These are phyloP conservation scores for Helicoverpa assulta DNA, from an alignment of 2,888 invertebrate species.

Conservation along the genomic window DNA sequence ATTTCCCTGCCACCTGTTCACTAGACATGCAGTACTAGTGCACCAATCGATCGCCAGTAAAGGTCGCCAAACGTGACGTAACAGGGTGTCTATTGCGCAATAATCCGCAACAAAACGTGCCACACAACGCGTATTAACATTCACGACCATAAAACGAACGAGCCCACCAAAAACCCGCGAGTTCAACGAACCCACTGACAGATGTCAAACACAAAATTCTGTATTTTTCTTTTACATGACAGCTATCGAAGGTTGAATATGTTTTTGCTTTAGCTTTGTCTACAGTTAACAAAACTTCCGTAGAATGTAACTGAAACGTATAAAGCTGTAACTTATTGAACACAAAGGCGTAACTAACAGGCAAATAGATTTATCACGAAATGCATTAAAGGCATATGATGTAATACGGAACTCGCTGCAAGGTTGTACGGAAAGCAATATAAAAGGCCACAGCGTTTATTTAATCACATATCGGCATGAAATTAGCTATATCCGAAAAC, in stretches of 20 bases:
- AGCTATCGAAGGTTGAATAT: conserved; percentile 32
- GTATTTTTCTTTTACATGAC: conserved; percentile 1
- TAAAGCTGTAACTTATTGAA: conserved; percentile 43
- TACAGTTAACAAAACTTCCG: conserved; percentile 56
- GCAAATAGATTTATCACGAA: conserved; percentile 73
- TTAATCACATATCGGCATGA: conserved; percentile 52
- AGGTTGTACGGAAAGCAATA: conserved; percentile 86
- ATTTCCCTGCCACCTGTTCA: conserved; percentile 47
- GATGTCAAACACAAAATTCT: conserved; percentile 26
- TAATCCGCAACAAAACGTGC: conserved; percentile 70
- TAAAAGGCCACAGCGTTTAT: conserved; percentile 80
- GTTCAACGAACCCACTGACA: conserved; percentile 48
- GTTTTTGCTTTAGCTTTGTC: conserved; percentile 27
- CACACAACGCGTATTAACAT: conserved; percentile 38
- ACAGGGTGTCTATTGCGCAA: conserved; percentile 84
- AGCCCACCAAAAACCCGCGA: conserved; percentile 35
- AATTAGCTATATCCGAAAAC: conserved; percentile 45
- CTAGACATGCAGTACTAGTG: conserved; percentile 59
- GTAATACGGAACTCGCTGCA: conserved; percentile 85
- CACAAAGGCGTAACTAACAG: conserved; percentile 77
- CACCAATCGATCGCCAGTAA: conserved; percentile 83
- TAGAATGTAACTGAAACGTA: conserved; percentile 29
- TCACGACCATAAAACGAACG: conserved; percentile 30
- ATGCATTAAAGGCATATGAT: conserved; percentile 83
- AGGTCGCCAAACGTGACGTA: conserved; percentile 88